Evolutionary conservation across 2,888 invertebrate genomes (phyloP).

Genomic region (Hemicrepidius hirtus): DNA sequence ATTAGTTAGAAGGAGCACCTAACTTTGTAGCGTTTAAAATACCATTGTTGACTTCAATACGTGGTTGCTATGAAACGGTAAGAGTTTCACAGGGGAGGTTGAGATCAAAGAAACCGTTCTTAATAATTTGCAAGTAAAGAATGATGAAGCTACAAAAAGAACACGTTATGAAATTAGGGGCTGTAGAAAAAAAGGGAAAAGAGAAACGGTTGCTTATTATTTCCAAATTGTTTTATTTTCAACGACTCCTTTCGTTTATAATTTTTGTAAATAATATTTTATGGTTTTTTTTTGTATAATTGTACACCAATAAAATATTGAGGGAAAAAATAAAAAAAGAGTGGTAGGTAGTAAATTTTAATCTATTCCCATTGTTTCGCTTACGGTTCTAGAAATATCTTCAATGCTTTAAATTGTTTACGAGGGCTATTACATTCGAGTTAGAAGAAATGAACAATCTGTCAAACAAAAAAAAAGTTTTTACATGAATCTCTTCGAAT

Average conservation of each 20-base stretch:
- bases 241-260: neutral
- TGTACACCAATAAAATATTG: too few relatives aligned
- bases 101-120: slow-evolving; percentile 47
- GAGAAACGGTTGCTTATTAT: slow-evolving; percentile 11
- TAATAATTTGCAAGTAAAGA: slow-evolving; percentile 47
- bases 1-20: neutral
- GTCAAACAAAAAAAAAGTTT: too few relatives aligned
- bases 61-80: slow-evolving; percentile 39
- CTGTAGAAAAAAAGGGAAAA: slow-evolving; percentile 18
- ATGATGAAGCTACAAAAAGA: slow-evolving; percentile 28
- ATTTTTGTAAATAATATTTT: too few relatives aligned
- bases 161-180: slow-evolving; percentile 35
- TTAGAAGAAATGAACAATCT: too few relatives aligned
- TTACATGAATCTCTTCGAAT: too few relatives aligned
- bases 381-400: too few relatives aligned
- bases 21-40: neutral
- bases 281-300: too few relatives aligned
- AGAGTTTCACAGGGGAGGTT: slow-evolving; percentile 28
- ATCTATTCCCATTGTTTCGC: too few relatives aligned
- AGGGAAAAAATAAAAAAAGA: too few relatives aligned
- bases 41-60: slow-evolving; percentile 37
- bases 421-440: too few relatives aligned
- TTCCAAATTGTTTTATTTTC: slow-evolving; percentile 3
- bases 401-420: too few relatives aligned
- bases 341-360: too few relatives aligned